Conservation (phyloP, 2,113 vertebrate genomes). For the Campylomormyrus tamandua region DNA sequence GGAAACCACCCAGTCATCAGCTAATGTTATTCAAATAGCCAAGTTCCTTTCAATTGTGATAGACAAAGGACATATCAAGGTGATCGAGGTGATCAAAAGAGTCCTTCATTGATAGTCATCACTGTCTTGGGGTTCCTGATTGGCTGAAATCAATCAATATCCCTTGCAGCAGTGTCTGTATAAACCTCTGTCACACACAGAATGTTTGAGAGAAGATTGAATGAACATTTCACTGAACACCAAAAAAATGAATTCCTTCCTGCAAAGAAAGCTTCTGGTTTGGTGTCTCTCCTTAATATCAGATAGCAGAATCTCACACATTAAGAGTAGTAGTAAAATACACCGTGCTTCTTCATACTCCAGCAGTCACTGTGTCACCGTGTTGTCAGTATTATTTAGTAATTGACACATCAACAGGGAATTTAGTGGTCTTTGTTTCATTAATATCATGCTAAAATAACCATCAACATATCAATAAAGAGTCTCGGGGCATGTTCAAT, state of each 20-base stretch:
- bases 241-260: background rate
- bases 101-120: background rate
- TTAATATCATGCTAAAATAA: background rate
- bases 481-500: background rate
- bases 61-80: background rate
- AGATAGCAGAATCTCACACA: background rate
- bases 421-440: background rate
- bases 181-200: background rate
- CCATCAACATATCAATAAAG: background rate
- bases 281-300: background rate
- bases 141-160: background rate
- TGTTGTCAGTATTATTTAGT: background rate
- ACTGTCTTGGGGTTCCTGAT: background rate
- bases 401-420: background rate
- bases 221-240: background rate
- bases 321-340: background rate
- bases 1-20: background rate
- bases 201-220: background rate
- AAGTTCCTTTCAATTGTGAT: background rate
- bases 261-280: background rate
- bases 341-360: background rate
- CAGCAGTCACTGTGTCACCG: no score
- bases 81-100: background rate
- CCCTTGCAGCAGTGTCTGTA: background rate
- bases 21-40: background rate